Evolutionary conservation across 53 echinoderm and acorn worm species (phyloP).

Genomic region (Zoroaster sp.): DNA sequence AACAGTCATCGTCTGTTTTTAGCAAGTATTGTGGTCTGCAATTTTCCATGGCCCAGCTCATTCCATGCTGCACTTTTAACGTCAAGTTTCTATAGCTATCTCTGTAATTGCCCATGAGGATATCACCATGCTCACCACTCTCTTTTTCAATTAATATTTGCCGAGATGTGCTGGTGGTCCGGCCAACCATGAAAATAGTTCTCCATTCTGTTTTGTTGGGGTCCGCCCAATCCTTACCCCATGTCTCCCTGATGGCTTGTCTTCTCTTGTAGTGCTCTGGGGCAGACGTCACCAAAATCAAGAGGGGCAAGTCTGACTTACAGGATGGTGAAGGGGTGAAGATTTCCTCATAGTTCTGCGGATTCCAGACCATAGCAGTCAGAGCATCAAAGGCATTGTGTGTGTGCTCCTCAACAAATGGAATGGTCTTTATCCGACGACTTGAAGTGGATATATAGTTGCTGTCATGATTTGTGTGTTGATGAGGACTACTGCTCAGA

Average conservation of each 20-base stretch:
- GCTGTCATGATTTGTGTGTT: not conserved
- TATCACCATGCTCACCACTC: conserved; percentile 65
- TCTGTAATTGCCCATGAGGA: conserved; percentile 74
- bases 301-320: conserved; percentile 36
- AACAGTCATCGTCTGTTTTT: conserved; percentile 94
- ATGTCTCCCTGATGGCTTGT: conserved; percentile 85
- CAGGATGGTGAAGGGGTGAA: conserved; percentile 48
- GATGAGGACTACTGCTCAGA: conserved; percentile 29
- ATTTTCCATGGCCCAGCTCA: conserved; percentile 76
- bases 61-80: conserved; percentile 87
- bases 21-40: conserved; percentile 84
- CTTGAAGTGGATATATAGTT: not conserved
- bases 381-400: conserved; percentile 19
- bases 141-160: conserved; percentile 59
- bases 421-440: conserved; percentile 9
- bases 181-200: conserved; percentile 31
- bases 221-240: conserved; percentile 70
- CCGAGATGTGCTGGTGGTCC: not conserved
- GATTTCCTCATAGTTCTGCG: conserved; percentile 25
- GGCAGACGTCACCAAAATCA: conserved; percentile 89
- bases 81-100: conserved; percentile 86
- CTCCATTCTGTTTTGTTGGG: conserved; percentile 54
- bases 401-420: not conserved
- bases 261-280: conserved; percentile 71
- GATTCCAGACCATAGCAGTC: conserved; percentile 52